Evolutionary conservation across 1,140 invertebrate species (phyloP), one percentile per base, ranked within the genome.

Genomic region (Sitophilus oryzae): DNA sequence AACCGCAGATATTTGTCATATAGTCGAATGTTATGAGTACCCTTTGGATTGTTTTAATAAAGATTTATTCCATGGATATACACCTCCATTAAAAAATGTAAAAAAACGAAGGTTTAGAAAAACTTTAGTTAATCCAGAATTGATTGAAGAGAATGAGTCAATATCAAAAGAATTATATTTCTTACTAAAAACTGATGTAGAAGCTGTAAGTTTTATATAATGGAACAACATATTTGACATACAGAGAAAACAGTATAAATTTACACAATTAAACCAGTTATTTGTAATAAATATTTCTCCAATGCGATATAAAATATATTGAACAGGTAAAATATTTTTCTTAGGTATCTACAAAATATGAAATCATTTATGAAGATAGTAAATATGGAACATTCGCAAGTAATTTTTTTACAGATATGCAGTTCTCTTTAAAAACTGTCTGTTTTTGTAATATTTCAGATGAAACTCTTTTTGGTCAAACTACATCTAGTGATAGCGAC

Each of bases 21-120:
- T 71, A 38, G 56, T 70, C 22, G 55, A 61, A 36, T 65, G 64
- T 44, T 38, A 41, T 38, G 42, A 56, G 37, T 30, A 57, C 23
- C 49, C 55, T 14, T 19, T 45, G 3, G 30, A 46, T 9, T 41
- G 51, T 36, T 22, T 59, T 3, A 61, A 56, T 30, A 40, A 48
- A 47, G 52, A 52, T n/a, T 52, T 22, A 14, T 15, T 35, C 8
- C 66, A 69, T 48, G 70, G 70, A 11, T 45, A 67, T 11, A 61
- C 63, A 0, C 58, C 61, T 9, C 68, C 70, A 19, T 48, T 70
- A 25, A 71, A 71, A 41, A 71, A 71, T 34, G 62, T 66, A 1
- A 64, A 60, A 18, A 63, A 54, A 11, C 56, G 54, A 38, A 56
- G 68, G 36, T 71, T 71, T 48, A 56, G 70, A 11, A 69, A 68